A percentile compares a stretch with the other conserved stretches of the same genome.
Evolutionary conservation across 37 sponge, comb jelly and placozoan species (phyloP).

Genomic region (Oscarella lobularis): DNA sequence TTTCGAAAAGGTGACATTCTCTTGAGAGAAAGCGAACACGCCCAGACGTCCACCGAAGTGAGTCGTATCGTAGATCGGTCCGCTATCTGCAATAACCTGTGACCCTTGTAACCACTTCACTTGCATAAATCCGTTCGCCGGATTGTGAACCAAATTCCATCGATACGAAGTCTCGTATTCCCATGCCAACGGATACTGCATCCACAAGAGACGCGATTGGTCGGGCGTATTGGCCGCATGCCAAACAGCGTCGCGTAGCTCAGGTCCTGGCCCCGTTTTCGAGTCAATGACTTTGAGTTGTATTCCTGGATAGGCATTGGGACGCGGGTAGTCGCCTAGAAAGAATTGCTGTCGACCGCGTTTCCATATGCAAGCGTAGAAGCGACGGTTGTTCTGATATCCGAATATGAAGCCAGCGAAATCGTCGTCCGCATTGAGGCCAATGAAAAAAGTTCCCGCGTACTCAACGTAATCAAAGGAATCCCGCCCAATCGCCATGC

Average conservation of each 20-base stretch:
- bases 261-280: not conserved
- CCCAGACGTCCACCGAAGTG: constrained; percentile 2
- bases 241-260: not conserved
- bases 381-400: not conserved
- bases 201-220: not conserved
- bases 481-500: not conserved
- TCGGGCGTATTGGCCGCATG: not conserved
- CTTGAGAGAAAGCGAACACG: constrained; percentile 4
- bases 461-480: not conserved
- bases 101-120: constrained; percentile 3
- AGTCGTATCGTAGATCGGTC: not conserved
- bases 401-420: constrained; percentile 3
- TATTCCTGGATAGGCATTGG: not conserved
- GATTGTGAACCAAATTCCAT: constrained; percentile 2
- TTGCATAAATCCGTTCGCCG: constrained; percentile 6
- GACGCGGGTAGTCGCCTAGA: not conserved
- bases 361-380: constrained; percentile 6
- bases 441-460: constrained; percentile 5
- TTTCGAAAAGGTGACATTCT: not conserved
- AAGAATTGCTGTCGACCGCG: not conserved
- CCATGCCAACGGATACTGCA: not conserved
- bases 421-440: not conserved
- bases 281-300: constrained; percentile 1
- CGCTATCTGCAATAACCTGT: not conserved
- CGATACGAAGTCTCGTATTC: constrained; percentile 4